Percentiles rank a stretch among this genome's conserved stretches.
phyloP scores from a whole-genome alignment of 2,797 vertebrate species.

The Dendrocincla tyrannina region DNA sequence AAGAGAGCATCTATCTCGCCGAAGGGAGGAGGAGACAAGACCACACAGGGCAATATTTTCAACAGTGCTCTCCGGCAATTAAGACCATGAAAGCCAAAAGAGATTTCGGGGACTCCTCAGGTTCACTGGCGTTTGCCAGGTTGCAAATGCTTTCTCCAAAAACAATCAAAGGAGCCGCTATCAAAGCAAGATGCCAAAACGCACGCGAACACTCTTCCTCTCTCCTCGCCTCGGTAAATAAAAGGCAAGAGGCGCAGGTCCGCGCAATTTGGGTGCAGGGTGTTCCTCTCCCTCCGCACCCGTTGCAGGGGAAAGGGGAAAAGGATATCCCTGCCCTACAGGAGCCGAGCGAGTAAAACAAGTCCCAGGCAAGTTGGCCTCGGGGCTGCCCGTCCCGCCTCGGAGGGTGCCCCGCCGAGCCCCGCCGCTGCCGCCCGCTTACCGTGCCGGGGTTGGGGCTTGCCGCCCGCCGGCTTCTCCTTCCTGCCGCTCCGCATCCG shows the following conservation, averaged over 20 bases:
- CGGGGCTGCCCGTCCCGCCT: background rate
- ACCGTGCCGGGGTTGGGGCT: constrained; percentile 61
- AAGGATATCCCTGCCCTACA: background rate
- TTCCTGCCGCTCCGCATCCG: constrained; percentile 66
- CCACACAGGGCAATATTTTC: background rate
- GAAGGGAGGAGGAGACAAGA: background rate
- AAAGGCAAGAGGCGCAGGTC: background rate
- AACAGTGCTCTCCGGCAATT: background rate
- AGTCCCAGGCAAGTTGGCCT: background rate
- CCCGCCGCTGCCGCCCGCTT: background rate
- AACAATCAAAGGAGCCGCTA: background rate
- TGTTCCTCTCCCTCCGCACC: background rate
- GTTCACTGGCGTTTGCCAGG: background rate
- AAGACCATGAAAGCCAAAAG: background rate
- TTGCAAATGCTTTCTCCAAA: background rate
- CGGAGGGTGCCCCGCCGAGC: background rate
- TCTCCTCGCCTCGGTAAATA: background rate
- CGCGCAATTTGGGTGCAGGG: background rate
- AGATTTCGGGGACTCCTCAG: background rate
- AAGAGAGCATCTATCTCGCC: background rate
- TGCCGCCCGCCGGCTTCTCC: constrained; percentile 41
- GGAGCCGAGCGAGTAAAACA: background rate
- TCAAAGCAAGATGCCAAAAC: background rate
- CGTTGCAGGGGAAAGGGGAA: background rate
- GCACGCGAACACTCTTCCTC: background rate